A percentile compares a stretch with the other conserved stretches of the same genome.
These are phyloP conservation scores for Dermochelys coriacea DNA, from an alignment of 2,797 vertebrate species.

Conservation along the genomic window DNA sequence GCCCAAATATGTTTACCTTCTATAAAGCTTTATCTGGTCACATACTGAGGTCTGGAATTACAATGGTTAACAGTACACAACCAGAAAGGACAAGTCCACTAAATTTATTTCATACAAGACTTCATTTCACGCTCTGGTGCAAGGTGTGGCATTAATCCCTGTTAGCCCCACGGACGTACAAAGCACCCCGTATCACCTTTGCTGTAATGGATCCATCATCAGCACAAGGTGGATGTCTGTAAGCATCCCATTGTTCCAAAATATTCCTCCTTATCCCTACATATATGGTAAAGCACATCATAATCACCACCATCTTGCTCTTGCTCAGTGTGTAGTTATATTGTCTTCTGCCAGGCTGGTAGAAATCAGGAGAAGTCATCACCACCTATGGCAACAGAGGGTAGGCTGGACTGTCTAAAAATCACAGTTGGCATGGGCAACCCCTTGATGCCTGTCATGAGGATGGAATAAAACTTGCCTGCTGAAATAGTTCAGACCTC, in stretches of 20 bases:
- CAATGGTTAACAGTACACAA: not conserved
- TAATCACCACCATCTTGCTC: not conserved
- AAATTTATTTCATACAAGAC: not conserved
- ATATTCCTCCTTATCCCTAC: not conserved
- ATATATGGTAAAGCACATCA: not conserved
- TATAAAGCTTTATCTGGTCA: not conserved
- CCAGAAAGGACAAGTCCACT: not conserved
- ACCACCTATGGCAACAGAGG: no score
- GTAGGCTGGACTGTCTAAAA: no score
- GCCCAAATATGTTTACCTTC: not conserved
- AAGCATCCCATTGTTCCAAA: not conserved
- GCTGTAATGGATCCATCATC: not conserved
- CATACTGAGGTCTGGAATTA: not conserved
- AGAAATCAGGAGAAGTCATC: no score
- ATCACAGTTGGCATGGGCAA: not conserved
- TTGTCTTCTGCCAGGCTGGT: no score
- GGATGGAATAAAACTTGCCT: not conserved
- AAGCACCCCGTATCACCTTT: not conserved
- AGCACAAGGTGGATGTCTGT: not conserved
- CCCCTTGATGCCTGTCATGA: not conserved
- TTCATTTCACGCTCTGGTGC: not conserved
- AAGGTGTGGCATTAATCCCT: not conserved
- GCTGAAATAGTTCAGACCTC: not conserved
- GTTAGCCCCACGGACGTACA: not conserved
- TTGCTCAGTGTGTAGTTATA: not conserved